These are phyloP conservation scores for Machaerirhynchus nigripectus DNA, from an alignment of 2,113 vertebrate genomes.

Conservation along the genomic window DNA sequence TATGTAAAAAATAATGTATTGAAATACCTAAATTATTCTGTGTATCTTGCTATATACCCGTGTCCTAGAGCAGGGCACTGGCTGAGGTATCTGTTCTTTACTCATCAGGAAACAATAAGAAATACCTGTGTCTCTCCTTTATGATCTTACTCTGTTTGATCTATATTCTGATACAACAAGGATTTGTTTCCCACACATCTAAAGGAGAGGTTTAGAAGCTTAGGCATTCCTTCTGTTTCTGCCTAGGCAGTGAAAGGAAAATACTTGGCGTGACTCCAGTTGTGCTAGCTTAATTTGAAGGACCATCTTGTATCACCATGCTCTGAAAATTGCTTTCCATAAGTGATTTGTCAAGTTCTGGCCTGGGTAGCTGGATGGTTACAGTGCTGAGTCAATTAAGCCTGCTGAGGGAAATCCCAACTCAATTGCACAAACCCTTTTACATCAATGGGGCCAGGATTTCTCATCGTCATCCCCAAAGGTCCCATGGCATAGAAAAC, in stretches of 20 bases:
- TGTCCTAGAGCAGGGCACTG: neutral
- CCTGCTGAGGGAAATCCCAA: neutral
- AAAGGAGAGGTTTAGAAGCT: neutral
- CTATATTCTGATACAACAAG: neutral
- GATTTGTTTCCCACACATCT: neutral
- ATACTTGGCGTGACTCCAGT: neutral
- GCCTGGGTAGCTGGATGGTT: neutral
- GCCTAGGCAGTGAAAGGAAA: neutral
- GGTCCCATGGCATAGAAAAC: neutral
- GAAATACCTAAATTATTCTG: neutral
- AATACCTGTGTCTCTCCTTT: neutral
- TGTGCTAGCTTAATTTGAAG: slow-evolving; percentile 1
- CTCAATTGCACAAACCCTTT: neutral
- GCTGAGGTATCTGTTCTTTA: neutral
- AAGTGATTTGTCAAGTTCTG: neutral
- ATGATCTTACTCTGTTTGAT: neutral
- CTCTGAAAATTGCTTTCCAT: slow-evolving; percentile 12
- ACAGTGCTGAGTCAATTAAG: neutral
- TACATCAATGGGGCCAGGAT: neutral
- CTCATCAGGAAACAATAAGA: neutral
- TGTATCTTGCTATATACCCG: neutral
- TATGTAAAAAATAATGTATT: rapidly evolving
- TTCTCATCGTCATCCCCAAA: neutral
- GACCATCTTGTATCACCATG: neutral
- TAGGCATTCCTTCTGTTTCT: neutral